Conservation (phyloP, 2,113 vertebrate species). For the Xenopus tropicalis region DNA sequence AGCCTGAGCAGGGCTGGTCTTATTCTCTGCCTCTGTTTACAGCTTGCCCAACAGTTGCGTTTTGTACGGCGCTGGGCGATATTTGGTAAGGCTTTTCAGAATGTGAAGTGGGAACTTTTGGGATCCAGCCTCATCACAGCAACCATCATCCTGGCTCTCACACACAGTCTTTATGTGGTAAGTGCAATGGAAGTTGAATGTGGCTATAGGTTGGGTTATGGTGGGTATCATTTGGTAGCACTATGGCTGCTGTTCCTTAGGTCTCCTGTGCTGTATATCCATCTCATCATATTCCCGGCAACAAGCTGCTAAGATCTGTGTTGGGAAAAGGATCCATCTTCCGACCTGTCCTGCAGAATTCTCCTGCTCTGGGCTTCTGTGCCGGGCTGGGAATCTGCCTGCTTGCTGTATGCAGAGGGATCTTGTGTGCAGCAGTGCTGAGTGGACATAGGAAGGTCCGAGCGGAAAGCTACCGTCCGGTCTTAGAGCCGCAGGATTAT, state of each 20-base stretch:
- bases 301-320: conserved; percentile 44
- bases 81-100: conserved; percentile 61
- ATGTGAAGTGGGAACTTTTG: conserved; percentile 57
- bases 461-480: conserved; percentile 56
- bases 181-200: neutral
- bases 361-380: conserved; percentile 57
- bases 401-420: conserved; percentile 55
- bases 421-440: conserved; percentile 63
- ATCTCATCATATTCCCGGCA: conserved; percentile 51
- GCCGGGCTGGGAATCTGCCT: conserved; percentile 50
- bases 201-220: neutral
- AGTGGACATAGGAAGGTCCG: conserved; percentile 53
- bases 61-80: conserved; percentile 68
- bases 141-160: conserved; percentile 57
- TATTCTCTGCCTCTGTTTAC: neutral
- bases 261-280: conserved; percentile 64
- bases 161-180: conserved; percentile 65
- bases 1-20: too few species aligned
- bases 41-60: conserved; percentile 63
- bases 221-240: neutral
- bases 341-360: conserved; percentile 48
- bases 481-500: conserved; percentile 67
- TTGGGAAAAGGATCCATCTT: conserved; percentile 49
- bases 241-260: conserved; percentile 47
- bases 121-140: conserved; percentile 52